Conservation (phyloP, 2,113 vertebrate genomes). For the Neodon shergylaensis region DNA sequence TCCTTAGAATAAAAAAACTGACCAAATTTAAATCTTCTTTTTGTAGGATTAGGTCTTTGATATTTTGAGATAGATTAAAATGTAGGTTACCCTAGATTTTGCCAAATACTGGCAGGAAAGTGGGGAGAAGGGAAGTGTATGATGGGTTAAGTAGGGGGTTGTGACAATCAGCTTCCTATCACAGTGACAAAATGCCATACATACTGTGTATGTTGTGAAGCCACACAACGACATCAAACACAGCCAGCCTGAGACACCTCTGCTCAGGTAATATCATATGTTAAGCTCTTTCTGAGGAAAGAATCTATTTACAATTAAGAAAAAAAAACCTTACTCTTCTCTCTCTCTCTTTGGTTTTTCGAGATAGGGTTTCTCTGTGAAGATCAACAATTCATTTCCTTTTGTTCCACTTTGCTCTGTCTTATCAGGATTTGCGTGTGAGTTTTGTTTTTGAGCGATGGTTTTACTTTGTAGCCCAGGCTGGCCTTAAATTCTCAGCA, state of each 20-base stretch:
- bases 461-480: not conserved
- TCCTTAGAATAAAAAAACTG: not conserved
- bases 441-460: not conserved
- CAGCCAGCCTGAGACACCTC: not conserved
- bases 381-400: not conserved
- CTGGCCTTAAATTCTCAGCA: not conserved
- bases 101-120: not conserved
- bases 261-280: not conserved
- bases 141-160: not conserved
- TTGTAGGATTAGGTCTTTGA: not conserved
- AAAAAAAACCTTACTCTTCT: not conserved
- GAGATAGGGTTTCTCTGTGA: too few species aligned
- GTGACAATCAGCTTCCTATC: not conserved
- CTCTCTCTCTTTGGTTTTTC: too few species aligned
- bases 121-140: not conserved
- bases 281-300: not conserved
- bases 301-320: not conserved
- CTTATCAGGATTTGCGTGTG: not conserved
- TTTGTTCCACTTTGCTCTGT: not conserved
- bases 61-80: constrained; percentile 16
- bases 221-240: not conserved
- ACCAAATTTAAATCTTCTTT: constrained; percentile 2
- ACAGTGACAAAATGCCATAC: not conserved
- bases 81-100: not conserved
- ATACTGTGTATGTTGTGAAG: not conserved